Evolutionary conservation across 2,113 vertebrate genomes (phyloP).

Genomic region (Ochotona curzoniae): DNA sequence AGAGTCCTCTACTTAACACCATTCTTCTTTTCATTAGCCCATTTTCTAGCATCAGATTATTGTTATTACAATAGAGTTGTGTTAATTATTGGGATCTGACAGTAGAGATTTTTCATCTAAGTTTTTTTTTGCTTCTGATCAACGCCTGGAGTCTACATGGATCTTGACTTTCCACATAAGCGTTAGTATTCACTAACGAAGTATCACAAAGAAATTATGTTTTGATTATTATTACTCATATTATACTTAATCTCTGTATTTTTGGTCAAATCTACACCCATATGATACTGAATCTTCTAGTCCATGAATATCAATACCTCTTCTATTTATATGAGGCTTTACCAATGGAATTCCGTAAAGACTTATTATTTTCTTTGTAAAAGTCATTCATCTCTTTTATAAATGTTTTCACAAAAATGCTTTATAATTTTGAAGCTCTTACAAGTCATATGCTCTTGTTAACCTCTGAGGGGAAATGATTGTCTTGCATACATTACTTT

Average conservation of each 20-base stretch:
- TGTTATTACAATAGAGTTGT: neutral
- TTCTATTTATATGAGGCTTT: neutral
- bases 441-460: neutral
- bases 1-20: neutral
- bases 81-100: neutral
- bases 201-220: neutral
- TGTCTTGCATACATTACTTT: neutral
- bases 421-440: neutral
- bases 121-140: neutral
- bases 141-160: neutral
- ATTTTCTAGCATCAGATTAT: neutral
- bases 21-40: neutral
- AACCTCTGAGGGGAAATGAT: neutral
- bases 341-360: neutral
- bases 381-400: neutral
- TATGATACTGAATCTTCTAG: neutral
- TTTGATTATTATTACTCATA: neutral
- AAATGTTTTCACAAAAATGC: neutral
- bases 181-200: neutral
- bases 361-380: conserved; percentile 5
- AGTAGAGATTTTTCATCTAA: neutral
- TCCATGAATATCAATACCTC: neutral
- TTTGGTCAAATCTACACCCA: neutral
- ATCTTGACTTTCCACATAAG: conserved; percentile 4
- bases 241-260: neutral